These are phyloP conservation scores for Calliphora vomitoria DNA, from an alignment of 2,888 invertebrate species.

Conservation along the genomic window DNA sequence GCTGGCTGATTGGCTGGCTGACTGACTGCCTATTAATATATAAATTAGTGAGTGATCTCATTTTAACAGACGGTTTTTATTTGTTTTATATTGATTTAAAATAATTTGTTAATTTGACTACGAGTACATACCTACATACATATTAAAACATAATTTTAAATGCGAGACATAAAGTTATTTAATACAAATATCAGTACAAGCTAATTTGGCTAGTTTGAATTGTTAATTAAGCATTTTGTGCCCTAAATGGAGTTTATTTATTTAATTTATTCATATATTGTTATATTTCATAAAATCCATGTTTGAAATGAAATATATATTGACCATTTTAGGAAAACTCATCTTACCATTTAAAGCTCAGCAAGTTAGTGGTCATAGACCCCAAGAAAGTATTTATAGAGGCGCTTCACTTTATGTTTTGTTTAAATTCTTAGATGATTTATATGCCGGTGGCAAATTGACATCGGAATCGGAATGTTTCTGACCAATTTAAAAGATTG, in stretches of 20 bases:
- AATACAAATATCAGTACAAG: neutral
- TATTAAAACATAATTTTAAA: neutral
- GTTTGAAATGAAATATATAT: neutral
- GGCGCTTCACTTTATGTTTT: too few species aligned
- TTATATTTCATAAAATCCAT: too few species aligned
- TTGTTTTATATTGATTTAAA: neutral
- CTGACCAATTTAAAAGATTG: too few species aligned
- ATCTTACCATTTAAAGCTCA: neutral
- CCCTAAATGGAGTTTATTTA: too few species aligned
- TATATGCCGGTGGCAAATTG: too few species aligned
- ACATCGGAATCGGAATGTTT: too few species aligned
- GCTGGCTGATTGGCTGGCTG: neutral
- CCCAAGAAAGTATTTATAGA: neutral
- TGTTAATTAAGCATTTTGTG: neutral
- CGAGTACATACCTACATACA: neutral
- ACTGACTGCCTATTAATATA: neutral
- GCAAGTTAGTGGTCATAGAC: neutral
- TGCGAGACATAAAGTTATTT: neutral
- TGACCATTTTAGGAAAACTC: neutral
- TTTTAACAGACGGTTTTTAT: neutral
- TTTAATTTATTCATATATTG: too few species aligned
- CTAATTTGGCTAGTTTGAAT: neutral
- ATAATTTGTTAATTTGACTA: neutral
- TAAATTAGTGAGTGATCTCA: conserved; percentile 18
- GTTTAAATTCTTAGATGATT: too few species aligned